phyloP scores from a whole-genome alignment of 2,888 invertebrate species.

The Amblyteles armatorius region DNA sequence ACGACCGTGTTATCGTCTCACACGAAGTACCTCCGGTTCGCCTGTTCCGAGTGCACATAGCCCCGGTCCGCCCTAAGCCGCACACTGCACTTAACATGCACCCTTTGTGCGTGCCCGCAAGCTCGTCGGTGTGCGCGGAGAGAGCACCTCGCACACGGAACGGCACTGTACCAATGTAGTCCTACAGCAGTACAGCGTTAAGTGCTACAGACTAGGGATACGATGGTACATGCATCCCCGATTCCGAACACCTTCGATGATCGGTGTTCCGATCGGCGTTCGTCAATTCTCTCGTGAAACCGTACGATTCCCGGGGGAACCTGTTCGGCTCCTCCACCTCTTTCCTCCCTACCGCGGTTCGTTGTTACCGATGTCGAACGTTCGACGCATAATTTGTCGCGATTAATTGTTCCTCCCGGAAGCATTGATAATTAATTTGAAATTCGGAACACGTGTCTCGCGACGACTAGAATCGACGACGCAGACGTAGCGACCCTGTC shows the following conservation, averaged over 20 bases:
- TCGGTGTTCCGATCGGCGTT: conserved; percentile 26
- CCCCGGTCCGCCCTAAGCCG: conserved; percentile 35
- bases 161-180: neutral
- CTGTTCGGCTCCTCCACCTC: conserved; percentile 14
- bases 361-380: conserved; percentile 42
- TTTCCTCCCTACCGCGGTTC: neutral
- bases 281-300: conserved; percentile 33
- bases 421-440: conserved; percentile 68
- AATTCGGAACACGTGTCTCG: conserved; percentile 45
- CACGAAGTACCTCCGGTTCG: neutral
- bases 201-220: neutral
- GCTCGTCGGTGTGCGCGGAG: conserved; percentile 38
- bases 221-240: conserved; percentile 24
- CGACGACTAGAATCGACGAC: conserved; percentile 23
- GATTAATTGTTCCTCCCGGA: conserved; percentile 65
- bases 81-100: conserved; percentile 69
- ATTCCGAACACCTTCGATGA: conserved; percentile 23
- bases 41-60: conserved; percentile 15
- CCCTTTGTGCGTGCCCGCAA: conserved; percentile 65
- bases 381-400: conserved; percentile 69
- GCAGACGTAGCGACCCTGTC: neutral
- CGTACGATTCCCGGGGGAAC: conserved; percentile 35
- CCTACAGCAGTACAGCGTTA: conserved; percentile 14
- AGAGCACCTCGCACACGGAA: neutral
- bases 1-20: neutral